Evolutionary conservation across 30 jellyfish, hydroid and myxozoan species (phyloP).

Genomic region (Turritopsis dohrnii): DNA sequence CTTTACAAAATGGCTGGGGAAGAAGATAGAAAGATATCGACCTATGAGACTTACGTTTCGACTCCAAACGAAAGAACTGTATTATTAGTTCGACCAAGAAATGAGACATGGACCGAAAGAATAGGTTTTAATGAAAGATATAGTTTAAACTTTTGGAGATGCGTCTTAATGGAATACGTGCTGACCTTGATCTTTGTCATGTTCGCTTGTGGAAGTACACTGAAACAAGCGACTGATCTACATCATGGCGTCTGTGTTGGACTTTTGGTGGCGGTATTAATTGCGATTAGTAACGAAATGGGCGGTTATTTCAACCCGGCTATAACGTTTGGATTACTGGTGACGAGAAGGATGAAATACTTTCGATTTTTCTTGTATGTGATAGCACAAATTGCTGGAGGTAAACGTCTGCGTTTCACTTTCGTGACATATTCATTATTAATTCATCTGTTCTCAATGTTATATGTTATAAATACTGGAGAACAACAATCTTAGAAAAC

Average conservation of each 20-base stretch:
- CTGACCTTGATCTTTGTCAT: neutral
- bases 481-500: too few relatives aligned
- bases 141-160: slow-evolving; percentile 9
- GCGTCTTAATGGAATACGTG: slow-evolving; percentile 5
- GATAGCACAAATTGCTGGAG: slow-evolving; percentile 22
- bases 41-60: slow-evolving; percentile 20
- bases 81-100: neutral
- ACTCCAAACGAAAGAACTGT: slow-evolving; percentile 20
- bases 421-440: neutral
- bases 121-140: neutral
- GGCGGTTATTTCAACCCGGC: slow-evolving; percentile 24
- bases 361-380: slow-evolving; percentile 10
- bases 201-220: slow-evolving; percentile 21
- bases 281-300: neutral
- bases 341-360: slow-evolving; percentile 1
- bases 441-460: neutral
- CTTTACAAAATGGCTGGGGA: slow-evolving; percentile 9
- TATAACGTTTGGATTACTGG: slow-evolving; percentile 8
- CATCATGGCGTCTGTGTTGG: slow-evolving; percentile 28
- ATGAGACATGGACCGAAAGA: slow-evolving; percentile 17
- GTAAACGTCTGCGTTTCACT: too few relatives aligned
- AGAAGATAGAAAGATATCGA: slow-evolving; percentile 13
- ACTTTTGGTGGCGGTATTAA: slow-evolving; percentile 4
- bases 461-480: too few relatives aligned
- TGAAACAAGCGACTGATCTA: neutral